Base-by-base conservation (phyloP, 2,888 invertebrate genomes). In the Lymantria dispar region DNA sequence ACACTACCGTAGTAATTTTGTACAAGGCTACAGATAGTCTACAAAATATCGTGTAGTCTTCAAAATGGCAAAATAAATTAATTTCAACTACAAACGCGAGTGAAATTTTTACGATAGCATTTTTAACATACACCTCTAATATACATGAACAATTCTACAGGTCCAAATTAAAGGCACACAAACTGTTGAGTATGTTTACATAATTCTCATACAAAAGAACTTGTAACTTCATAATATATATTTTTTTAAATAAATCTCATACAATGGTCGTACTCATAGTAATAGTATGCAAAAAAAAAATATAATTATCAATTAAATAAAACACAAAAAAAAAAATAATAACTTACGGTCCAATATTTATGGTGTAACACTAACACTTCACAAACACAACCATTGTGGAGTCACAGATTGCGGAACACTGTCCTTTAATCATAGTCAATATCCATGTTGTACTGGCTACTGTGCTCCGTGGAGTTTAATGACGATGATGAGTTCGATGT, bases 391-490 rank as follows among this genome's bases (percentile, higher is more conserved):
- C 56, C 68, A 63, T 53, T 44, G 49, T 38, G 52, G 60, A 60
- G 58, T 14, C 8, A 22, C 40, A 15, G 15, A 40, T 10, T 9
- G 8, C 33, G 2, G 22, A 33, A 33, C 33, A 33, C 33, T 8
- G 33, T 3, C 33, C 8, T 39, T 63, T 89, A 90, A 62, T 90
- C 90, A 70, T 76, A 91, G 73, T 92, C 92, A 47, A 91, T 84
- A 77, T 91, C 91, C 84, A 90, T 90, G 74, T 90, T 85, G 77
- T 85, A 85, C 62, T 82, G 79, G 45, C 71, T 73, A 47, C 72
- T 72, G 55, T 74, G 68, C 42, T 78, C 80, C 48, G 50, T 50
- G 47, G 77, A 74, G 58, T 64, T 69, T 48, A 75, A 74, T 52
- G 58, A 45, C n/a, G 45, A 42, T 8, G 51, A 14, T 0, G 51